These are phyloP conservation scores for Halocynthia roretzi DNA, from an alignment of 23 tunicate genomes.

Conservation along the genomic window DNA sequence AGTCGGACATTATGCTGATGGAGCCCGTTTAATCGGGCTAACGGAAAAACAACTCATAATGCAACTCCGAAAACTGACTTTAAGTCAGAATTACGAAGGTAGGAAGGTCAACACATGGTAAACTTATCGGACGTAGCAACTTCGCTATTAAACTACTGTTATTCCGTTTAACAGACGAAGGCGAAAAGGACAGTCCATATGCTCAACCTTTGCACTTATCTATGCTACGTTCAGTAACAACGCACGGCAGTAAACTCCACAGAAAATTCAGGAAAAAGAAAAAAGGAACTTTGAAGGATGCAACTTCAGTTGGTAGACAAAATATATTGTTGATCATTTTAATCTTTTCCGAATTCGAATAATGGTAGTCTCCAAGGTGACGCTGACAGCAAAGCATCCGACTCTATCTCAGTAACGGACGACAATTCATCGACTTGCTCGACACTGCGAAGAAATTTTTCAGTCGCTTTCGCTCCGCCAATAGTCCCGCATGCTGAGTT, in stretches of 20 bases:
- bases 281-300: not conserved
- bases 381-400: not conserved
- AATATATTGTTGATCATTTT: too few relatives aligned
- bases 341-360: too few relatives aligned
- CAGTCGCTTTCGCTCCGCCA: not conserved
- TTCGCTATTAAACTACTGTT: not conserved
- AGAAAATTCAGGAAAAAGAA: slow-evolving; percentile 1
- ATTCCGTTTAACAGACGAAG: slow-evolving; percentile 25
- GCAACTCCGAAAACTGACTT: slow-evolving; percentile 33
- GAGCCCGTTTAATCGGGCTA: slow-evolving; percentile 56
- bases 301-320: not conserved
- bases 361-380: not conserved
- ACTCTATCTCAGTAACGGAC: not conserved
- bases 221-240: slow-evolving; percentile 30
- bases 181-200: slow-evolving; percentile 44
- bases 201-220: slow-evolving; percentile 49
- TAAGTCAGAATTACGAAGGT: slow-evolving; percentile 45
- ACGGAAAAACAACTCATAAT: slow-evolving; percentile 52
- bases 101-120: not conserved
- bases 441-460: not conserved
- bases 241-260: slow-evolving; percentile 2
- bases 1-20: slow-evolving; percentile 73
- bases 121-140: not conserved
- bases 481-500: not conserved
- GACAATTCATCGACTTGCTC: not conserved